Base-by-base conservation (phyloP, 2,113 vertebrate genomes). In the Pituophis catenifer region DNA sequence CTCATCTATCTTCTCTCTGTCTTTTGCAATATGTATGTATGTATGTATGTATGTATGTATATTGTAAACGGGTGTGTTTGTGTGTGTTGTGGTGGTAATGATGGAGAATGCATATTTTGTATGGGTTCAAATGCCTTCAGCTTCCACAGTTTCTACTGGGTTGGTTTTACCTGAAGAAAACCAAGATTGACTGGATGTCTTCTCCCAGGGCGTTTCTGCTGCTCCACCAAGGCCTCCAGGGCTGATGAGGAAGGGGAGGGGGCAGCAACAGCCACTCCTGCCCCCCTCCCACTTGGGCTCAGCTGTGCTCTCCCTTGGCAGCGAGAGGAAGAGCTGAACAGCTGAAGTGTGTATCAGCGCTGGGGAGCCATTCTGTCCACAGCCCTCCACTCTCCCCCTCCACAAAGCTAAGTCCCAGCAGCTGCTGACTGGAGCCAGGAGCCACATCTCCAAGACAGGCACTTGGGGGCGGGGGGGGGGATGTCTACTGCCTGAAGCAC, bases 361-460 rank as follows among this genome's bases (percentile, higher is more conserved):
- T 2, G 52, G 24, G 19, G 91, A 92, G 75, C 23, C 57, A 50
- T 55, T 91, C 44, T 29, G 52, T 85, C 21, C 81, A n/a, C 1
- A 21, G 53, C n/a, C 50, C n/a, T 24, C 70, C 15, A 2, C 7
- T 81, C 3, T n/a, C 17, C 33, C 17, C 17, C 33, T 10, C 33
- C 70, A 81, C 1, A 3, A 58, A 2, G 88, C 57, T 92, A 94
- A 94, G 75, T 58, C 88, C 88, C 52, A 26, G 91, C 91, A 94
- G 91, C 93, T 92, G 91, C 3, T 3, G 52, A 38, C 57, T 86
- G 93, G 88, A 90, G 75, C 88, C 57, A 1, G 91, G 88, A 86
- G 50, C 33, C 12, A 2, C 54, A 15, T 87, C 93, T 92, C 93
- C 59, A 53, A 44, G 33, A 10, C 17, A 44, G 33, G 17, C 17